Percentiles rank a stretch among this genome's conserved stretches.
Conservation (phyloP, 2,797 vertebrate genomes). For the Siniperca undulata region DNA sequence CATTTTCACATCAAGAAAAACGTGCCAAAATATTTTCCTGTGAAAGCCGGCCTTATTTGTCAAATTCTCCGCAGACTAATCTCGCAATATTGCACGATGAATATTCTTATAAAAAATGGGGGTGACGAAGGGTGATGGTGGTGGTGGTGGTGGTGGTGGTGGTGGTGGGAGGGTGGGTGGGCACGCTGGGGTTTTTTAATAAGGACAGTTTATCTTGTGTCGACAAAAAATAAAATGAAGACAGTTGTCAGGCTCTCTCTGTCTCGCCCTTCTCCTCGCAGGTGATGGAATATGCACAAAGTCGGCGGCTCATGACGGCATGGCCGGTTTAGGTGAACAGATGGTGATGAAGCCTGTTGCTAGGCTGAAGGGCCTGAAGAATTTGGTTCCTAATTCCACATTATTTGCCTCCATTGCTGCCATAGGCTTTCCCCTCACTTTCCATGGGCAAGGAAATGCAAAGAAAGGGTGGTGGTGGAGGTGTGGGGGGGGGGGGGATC, state of each 20-base stretch:
- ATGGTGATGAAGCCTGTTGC: slow-evolving; percentile 93
- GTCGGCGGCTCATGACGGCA: slow-evolving; percentile 68
- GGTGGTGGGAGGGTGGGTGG: slow-evolving; percentile 3
- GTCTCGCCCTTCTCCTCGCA: slow-evolving; percentile 65
- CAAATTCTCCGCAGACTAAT: slow-evolving; percentile 80
- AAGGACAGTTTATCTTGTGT: slow-evolving; percentile 80
- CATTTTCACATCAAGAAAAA: slow-evolving; percentile 84
- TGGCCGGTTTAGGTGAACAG: slow-evolving; percentile 89
- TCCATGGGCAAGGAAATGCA: slow-evolving; percentile 83
- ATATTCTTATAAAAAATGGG: slow-evolving; percentile 73
- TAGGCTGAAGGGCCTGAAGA: slow-evolving; percentile 89
- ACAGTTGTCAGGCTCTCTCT: slow-evolving; percentile 76
- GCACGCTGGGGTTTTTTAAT: slow-evolving; percentile 66
- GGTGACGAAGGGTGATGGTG: slow-evolving; percentile 52
- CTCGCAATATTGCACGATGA: slow-evolving; percentile 80
- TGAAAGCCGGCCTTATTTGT: slow-evolving; percentile 78
- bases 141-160: not conserved
- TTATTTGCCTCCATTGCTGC: slow-evolving; percentile 92
- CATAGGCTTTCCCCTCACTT: slow-evolving; percentile 84
- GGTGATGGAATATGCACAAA: slow-evolving; percentile 84
- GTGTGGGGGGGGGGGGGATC: slow-evolving; percentile 46
- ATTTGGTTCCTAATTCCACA: slow-evolving; percentile 92
- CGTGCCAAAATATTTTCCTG: slow-evolving; percentile 76
- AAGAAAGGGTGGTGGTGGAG: slow-evolving; percentile 47
- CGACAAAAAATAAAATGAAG: slow-evolving; percentile 88